Percentiles rank a stretch among this genome's conserved stretches.
Conservation (phyloP, 2,888 invertebrate genomes). For the Scaptomyza polygonia region DNA sequence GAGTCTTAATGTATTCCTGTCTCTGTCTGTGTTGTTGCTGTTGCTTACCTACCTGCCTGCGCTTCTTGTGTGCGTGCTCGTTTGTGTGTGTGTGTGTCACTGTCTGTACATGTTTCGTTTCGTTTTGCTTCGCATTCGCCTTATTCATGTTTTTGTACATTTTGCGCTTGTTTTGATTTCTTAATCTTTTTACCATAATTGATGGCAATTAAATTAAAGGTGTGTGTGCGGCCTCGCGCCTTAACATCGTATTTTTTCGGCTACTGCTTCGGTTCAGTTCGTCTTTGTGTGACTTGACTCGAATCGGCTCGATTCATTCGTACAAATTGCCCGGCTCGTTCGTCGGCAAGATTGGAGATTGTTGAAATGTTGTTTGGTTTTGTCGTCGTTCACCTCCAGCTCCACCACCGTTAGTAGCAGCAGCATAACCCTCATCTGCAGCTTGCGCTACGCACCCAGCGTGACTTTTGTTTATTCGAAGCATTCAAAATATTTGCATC, state of each 20-base stretch:
- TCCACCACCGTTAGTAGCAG: not conserved
- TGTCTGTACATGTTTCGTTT: conserved; percentile 48
- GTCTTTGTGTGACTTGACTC: conserved; percentile 27
- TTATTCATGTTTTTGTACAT: conserved; percentile 68
- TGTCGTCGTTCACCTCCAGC: conserved; percentile 38
- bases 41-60: conserved; percentile 29
- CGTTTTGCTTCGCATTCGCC: conserved; percentile 63
- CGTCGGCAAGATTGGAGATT: conserved; percentile 30
- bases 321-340: conserved; percentile 44
- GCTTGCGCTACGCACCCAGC: conserved; percentile 44
- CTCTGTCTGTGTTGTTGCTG: conserved; percentile 35
- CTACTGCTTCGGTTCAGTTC: conserved; percentile 45
- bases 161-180: conserved; percentile 81
- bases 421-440: not conserved
- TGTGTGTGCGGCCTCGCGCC: conserved; percentile 68
- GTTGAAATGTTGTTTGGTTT: conserved; percentile 20
- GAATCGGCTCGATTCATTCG: conserved; percentile 14
- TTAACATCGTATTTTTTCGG: conserved; percentile 33
- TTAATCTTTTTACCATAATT: conserved; percentile 81
- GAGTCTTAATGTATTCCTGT: conserved; percentile 34
- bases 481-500: conserved; percentile 54
- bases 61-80: conserved; percentile 18
- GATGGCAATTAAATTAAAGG: conserved; percentile 81
- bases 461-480: conserved; percentile 55
- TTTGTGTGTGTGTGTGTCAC: conserved; percentile 27